These are phyloP conservation scores for Caenorhabditis uteleia DNA, from an alignment of 2,888 invertebrate genomes.

Conservation along the genomic window DNA sequence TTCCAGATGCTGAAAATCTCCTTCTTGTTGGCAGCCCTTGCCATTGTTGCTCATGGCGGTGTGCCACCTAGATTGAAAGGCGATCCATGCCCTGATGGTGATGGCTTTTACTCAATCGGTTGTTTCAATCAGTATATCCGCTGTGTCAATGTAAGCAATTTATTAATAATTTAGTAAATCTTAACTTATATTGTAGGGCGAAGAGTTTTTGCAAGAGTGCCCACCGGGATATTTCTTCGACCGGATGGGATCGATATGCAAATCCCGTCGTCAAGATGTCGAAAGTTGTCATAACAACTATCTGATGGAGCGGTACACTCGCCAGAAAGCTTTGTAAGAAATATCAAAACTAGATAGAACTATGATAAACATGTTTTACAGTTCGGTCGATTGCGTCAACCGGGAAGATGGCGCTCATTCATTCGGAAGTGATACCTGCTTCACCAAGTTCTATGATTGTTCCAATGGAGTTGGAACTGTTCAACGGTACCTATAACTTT, in stretches of 20 bases:
- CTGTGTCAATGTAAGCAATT: constrained; percentile 28
- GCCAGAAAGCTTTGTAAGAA: constrained; percentile 29
- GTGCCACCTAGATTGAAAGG: constrained; percentile 4
- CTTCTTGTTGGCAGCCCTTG: constrained; percentile 7
- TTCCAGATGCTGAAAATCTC: constrained; percentile 31
- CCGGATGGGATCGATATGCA: constrained; percentile 14
- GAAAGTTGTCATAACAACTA: constrained; percentile 9
- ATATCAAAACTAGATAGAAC: neutral
- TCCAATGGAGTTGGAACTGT: constrained; percentile 14
- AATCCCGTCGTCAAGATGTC: constrained; percentile 4
- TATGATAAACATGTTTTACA: neutral
- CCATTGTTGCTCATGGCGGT: constrained; percentile 2
- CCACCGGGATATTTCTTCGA: constrained; percentile 29
- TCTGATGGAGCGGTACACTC: too few relatives aligned
- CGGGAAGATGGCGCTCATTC: constrained; percentile 11
- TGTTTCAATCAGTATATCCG: constrained; percentile 17
- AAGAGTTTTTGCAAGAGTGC: constrained; percentile 14
- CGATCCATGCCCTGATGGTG: constrained; percentile 22
- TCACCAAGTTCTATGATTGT: constrained; percentile 21
- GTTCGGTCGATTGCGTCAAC: constrained; percentile 12
- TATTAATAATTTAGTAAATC: too few relatives aligned
- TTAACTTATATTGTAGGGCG: constrained; percentile 10
- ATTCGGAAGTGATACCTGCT: constrained; percentile 10
- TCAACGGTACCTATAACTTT: constrained; percentile 25
- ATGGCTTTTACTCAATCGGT: constrained; percentile 27